phyloP scores from a whole-genome alignment of 2,113 vertebrate genomes.

The Coptodon rendalli region DNA sequence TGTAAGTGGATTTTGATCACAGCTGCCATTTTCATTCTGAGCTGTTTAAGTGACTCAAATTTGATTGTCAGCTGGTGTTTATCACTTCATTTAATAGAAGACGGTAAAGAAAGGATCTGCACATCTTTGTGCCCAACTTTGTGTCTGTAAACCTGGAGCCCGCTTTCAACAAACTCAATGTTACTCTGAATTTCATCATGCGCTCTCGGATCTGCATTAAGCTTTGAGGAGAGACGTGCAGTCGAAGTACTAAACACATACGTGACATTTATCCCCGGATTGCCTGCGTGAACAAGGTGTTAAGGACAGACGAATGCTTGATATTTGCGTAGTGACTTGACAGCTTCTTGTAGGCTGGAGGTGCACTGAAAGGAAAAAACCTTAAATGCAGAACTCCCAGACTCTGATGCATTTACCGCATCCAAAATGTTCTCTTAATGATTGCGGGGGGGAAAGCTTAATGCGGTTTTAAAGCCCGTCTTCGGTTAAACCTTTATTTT shows the following conservation, averaged over 20 bases:
- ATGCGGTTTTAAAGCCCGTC: neutral
- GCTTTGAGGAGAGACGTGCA: neutral
- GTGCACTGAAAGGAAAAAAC: neutral
- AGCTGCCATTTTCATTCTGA: neutral
- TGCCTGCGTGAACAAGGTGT: neutral
- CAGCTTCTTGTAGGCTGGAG: neutral
- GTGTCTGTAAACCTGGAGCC: neutral
- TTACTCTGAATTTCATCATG: slow-evolving; percentile 30
- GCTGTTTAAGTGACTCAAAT: slow-evolving; percentile 13
- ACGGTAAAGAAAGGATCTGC: neutral
- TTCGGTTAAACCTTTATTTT: neutral
- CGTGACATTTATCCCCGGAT: neutral
- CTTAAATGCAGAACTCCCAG: neutral
- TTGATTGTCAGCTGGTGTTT: neutral
- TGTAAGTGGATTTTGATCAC: neutral
- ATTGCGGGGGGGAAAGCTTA: neutral
- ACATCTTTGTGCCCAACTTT: neutral
- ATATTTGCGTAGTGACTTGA: neutral
- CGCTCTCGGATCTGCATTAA: neutral
- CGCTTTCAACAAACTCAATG: neutral
- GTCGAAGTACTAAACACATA: neutral
- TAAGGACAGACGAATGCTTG: neutral
- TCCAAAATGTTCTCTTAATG: neutral
- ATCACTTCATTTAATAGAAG: neutral
- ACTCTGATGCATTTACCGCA: neutral